Evolutionary conservation across 2,113 vertebrate species (phyloP), one percentile per base, ranked within the genome.

Genomic region (Oreochromis niloticus): DNA sequence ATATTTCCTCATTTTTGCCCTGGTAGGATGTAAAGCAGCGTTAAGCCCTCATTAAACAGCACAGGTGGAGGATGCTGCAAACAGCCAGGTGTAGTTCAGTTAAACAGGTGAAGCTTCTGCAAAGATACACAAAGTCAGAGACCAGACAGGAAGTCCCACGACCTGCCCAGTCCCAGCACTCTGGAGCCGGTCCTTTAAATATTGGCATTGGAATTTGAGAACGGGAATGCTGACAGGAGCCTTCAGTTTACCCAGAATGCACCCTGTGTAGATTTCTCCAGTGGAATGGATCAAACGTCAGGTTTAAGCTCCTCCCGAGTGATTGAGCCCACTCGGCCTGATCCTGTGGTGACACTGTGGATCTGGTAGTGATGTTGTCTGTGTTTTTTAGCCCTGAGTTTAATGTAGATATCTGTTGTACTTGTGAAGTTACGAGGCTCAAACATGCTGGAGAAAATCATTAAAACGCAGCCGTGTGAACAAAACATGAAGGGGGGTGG

Each of bases 71-170:
- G 36, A 24, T 43, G 66, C 66, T 71, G 36, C n/a, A 3, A 14
- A 24, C n/a, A 43, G 36, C 12, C n/a, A 71, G 66, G 63, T 68
- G 34, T 66, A 39, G 34, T n/a, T 36, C 19, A 39, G 61, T 39
- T 0, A 66, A 66, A 68, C 0, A 14, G 12, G 56, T 59, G 56
- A 54, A 39, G 36, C 36, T 36, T 36, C 36, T 36, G 36, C 36
- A 36, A 36, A 36, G 36, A 36, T 9, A 36, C 34, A 3, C 13
- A 48, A 17, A 30, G 24, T 24, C 54, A 56, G 11, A 56, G 24
- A 59, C 0, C 7, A 5, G n/a, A 41, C 2, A 1, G 1, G 36
- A 68, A 0, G 17, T 66, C 32, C 61, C 17, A n/a, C 6, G 6
- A 9, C 9, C 6, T 17, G 61, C 17, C 32, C 17, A 12, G 61